Conservation (phyloP, 2,797 vertebrate genomes). For the Thunnus albacares region DNA sequence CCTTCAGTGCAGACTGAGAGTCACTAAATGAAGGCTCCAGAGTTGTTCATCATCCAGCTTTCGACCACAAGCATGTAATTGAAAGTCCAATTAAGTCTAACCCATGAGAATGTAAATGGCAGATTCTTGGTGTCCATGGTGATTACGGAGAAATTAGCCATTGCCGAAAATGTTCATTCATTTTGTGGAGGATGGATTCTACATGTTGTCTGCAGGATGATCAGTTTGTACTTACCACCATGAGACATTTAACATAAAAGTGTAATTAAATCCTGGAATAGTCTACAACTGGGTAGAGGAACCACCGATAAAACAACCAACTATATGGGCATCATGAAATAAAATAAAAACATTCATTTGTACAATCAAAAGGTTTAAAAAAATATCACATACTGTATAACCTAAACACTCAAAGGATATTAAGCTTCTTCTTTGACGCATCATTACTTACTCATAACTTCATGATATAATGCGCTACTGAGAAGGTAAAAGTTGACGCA, state of each 20-base stretch:
- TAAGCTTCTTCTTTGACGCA: background rate
- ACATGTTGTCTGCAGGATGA: conserved; percentile 13
- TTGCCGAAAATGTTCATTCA: conserved; percentile 38
- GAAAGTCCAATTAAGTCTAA: conserved; percentile 71
- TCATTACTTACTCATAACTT: background rate
- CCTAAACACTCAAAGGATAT: background rate
- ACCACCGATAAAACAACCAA: background rate
- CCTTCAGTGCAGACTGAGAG: conserved; percentile 20
- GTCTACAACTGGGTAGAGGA: background rate
- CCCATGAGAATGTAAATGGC: conserved; percentile 61
- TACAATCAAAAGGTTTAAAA: background rate
- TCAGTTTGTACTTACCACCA: background rate
- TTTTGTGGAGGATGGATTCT: conserved; percentile 12
- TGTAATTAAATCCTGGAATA: conserved; percentile 8
- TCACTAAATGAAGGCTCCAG: conserved; percentile 51
- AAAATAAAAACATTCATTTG: conserved; percentile 16
- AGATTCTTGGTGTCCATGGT: conserved; percentile 49
- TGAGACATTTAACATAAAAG: background rate
- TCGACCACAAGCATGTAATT: conserved; percentile 72
- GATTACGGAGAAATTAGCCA: conserved; percentile 48
- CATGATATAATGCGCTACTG: background rate
- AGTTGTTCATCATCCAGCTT: conserved; percentile 55
- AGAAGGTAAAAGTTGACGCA: background rate
- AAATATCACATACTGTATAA: background rate
- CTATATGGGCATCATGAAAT: background rate